These are phyloP conservation scores for Poicephalus gulielmi DNA, from an alignment of 2,113 vertebrate species.

Conservation along the genomic window DNA sequence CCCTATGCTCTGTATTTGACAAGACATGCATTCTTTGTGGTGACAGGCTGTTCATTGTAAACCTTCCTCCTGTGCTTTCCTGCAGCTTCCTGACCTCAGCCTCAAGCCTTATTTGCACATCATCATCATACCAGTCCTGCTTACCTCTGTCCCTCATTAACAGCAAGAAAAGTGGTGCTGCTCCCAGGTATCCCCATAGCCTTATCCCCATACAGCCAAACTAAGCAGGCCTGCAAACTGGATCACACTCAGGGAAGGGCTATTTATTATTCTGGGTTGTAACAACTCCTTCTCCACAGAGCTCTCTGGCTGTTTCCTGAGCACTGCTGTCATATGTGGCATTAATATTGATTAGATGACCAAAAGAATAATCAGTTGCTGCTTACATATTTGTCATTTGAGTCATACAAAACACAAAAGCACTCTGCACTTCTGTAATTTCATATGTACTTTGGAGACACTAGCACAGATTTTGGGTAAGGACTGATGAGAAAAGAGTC, in stretches of 20 bases:
- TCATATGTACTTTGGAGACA: not conserved
- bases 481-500: not conserved
- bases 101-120: not conserved
- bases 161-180: not conserved
- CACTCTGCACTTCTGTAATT: not conserved
- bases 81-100: not conserved
- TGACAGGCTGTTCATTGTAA: not conserved
- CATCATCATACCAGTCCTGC: not conserved
- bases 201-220: not conserved
- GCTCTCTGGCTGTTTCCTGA: not conserved
- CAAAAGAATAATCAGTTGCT: not conserved
- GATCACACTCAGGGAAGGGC: accelerated
- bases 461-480: not conserved
- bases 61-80: not conserved
- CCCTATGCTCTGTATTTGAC: not conserved
- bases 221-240: not conserved
- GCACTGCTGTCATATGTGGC: not conserved
- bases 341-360: not conserved
- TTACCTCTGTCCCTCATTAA: not conserved
- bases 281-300: not conserved
- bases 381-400: not conserved
- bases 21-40: not conserved
- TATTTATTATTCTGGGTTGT: not conserved
- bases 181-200: not conserved
- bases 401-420: not conserved